Conservation (phyloP, 2,113 vertebrate species). For the Psilopsiagon aurifrons region DNA sequence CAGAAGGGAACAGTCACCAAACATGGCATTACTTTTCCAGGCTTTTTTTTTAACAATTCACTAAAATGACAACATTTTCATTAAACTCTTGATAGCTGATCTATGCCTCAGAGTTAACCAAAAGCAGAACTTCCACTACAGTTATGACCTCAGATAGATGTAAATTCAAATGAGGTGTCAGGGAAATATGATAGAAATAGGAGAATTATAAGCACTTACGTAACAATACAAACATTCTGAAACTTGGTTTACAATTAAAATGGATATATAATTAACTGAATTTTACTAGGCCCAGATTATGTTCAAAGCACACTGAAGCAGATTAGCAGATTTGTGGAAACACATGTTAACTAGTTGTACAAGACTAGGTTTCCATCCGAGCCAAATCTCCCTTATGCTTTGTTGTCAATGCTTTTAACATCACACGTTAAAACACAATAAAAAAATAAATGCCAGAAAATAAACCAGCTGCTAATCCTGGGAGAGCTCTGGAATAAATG, state of each 20-base stretch:
- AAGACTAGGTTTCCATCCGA: constrained; percentile 15
- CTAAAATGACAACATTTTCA: constrained; percentile 36
- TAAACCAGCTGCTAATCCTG: constrained; percentile 26
- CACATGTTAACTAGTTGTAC: constrained; percentile 37
- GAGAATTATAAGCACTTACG: constrained; percentile 69
- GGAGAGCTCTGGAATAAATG: neutral
- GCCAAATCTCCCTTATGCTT: neutral
- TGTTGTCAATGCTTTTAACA: constrained; percentile 24
- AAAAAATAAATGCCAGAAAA: constrained; percentile 42
- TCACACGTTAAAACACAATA: neutral
- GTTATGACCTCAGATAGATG: constrained; percentile 69
- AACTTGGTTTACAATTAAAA: constrained; percentile 68
- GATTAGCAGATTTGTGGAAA: constrained; percentile 61
- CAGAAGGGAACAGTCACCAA: neutral
- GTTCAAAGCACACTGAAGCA: constrained; percentile 56
- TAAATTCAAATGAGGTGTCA: constrained; percentile 73
- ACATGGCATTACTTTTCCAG: neutral
- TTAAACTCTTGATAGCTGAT: constrained; percentile 38
- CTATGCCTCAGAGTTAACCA: constrained; percentile 34
- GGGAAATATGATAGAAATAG: constrained; percentile 71
- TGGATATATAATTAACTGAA: constrained; percentile 47
- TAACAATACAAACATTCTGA: constrained; percentile 71
- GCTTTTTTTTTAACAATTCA: neutral
- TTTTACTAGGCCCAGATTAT: constrained; percentile 58
- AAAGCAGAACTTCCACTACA: constrained; percentile 58